Conservation (phyloP, 1,140 invertebrate genomes). For the Eueides isabella region DNA sequence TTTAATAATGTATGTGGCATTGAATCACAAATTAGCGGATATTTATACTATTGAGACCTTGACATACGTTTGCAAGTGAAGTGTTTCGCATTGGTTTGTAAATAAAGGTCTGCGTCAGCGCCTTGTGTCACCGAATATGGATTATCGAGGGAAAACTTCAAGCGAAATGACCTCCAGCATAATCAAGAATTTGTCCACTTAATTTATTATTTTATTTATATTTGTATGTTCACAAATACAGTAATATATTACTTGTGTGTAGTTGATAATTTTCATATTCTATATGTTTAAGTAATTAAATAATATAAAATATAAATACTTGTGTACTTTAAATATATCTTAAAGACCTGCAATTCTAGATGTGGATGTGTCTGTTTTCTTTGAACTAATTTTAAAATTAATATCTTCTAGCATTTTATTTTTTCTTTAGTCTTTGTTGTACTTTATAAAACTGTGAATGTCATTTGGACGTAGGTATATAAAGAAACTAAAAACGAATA, state of each 20-base stretch:
- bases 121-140: constrained; percentile 41
- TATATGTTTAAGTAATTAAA: neutral
- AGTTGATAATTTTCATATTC: neutral
- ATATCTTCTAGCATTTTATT: too few species aligned
- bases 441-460: constrained; percentile 1
- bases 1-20: neutral
- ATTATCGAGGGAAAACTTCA: constrained; percentile 21
- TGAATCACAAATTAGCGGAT: constrained; percentile 21
- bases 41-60: constrained; percentile 41
- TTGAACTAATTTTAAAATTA: neutral
- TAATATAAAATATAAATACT: neutral
- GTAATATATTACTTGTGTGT: neutral
- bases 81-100: constrained; percentile 24
- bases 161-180: constrained; percentile 27
- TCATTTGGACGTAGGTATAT: neutral
- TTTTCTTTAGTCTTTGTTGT: too few species aligned
- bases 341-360: neutral
- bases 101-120: constrained; percentile 30
- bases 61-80: constrained; percentile 42
- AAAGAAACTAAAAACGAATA: neutral
- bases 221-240: neutral
- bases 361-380: neutral
- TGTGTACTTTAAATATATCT: neutral
- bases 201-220: constrained; percentile 16
- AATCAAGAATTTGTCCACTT: constrained; percentile 26